These are phyloP conservation scores for Callocephalon fimbriatum DNA, from an alignment of 2,113 vertebrate genomes.

Conservation along the genomic window DNA sequence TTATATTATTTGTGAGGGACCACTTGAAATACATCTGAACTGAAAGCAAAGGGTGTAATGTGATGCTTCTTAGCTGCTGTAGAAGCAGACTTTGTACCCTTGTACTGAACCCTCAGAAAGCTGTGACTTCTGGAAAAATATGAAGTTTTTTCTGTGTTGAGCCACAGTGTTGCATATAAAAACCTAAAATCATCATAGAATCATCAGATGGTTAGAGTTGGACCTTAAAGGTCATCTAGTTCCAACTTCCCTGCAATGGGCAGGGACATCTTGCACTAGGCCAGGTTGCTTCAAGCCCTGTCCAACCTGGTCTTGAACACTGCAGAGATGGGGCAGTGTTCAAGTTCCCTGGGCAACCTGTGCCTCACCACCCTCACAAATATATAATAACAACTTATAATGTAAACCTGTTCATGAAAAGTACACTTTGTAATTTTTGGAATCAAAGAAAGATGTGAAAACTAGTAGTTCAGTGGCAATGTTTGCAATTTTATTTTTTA, in stretches of 20 bases:
- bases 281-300: neutral
- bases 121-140: neutral
- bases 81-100: neutral
- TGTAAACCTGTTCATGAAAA: neutral
- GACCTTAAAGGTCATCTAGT: neutral
- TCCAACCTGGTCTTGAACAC: neutral
- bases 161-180: neutral
- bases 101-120: neutral
- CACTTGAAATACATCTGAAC: neutral
- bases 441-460: neutral
- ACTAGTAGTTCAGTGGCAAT: neutral
- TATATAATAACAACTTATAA: neutral
- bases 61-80: neutral
- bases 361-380: neutral
- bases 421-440: neutral
- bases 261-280: neutral
- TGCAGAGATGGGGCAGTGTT: neutral
- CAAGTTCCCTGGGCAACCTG: neutral
- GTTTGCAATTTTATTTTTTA: neutral
- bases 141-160: neutral
- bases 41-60: neutral
- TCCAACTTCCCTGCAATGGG: neutral
- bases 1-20: neutral
- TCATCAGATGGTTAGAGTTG: neutral
- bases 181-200: neutral